Conservation (phyloP, 2,888 invertebrate species). For the Pammene aurita region DNA sequence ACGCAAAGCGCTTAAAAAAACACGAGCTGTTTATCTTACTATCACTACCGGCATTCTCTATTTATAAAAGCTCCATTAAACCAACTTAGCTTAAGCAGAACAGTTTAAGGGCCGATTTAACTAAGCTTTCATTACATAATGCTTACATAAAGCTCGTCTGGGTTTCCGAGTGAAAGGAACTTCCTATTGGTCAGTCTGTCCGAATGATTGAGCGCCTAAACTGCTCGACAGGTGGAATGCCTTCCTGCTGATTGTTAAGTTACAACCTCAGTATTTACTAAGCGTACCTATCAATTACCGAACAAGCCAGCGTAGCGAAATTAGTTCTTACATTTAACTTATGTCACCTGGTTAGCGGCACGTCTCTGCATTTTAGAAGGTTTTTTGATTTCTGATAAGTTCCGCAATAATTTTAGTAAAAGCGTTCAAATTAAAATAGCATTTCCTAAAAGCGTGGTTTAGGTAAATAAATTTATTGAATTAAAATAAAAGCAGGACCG, state of each 20-base stretch:
- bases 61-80: constrained; percentile 4
- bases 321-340: too few species aligned
- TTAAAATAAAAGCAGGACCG: too few species aligned
- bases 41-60: neutral
- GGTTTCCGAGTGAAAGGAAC: constrained; percentile 40
- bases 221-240: constrained; percentile 26
- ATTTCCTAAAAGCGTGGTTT: too few species aligned
- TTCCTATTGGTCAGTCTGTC: constrained; percentile 35
- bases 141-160: constrained; percentile 37
- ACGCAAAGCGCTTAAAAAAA: too few species aligned
- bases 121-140: constrained; percentile 27
- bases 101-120: constrained; percentile 34
- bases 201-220: constrained; percentile 32
- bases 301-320: too few species aligned
- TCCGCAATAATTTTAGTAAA: too few species aligned
- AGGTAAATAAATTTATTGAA: too few species aligned
- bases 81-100: constrained; percentile 9
- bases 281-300: neutral
- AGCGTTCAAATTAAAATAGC: too few species aligned
- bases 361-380: too few species aligned
- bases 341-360: too few species aligned
- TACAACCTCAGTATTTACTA: constrained; percentile 2
- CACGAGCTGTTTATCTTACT: neutral
- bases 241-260: constrained; percentile 10
- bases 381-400: too few species aligned